Conservation (phyloP, 2,113 vertebrate species). For the Corythornis madagascariensis region DNA sequence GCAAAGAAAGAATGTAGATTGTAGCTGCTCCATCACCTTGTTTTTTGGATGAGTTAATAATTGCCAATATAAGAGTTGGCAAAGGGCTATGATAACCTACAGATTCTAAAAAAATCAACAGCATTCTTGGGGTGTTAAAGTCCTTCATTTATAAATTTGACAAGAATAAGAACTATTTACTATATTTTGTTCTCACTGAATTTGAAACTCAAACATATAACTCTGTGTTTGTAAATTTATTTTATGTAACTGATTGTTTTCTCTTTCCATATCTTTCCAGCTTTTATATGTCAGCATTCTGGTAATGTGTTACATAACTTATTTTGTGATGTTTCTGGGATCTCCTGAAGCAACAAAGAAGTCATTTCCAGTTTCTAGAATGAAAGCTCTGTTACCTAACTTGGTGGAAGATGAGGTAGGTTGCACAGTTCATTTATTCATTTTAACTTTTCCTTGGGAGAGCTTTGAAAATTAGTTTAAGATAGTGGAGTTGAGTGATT, state of each 20-base stretch:
- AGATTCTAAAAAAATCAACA: not conserved
- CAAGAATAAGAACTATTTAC: not conserved
- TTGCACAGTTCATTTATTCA: not conserved
- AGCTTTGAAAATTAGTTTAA: not conserved
- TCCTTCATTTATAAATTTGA: not conserved
- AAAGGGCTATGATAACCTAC: not conserved
- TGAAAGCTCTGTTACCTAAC: constrained; percentile 83
- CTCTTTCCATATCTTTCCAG: constrained; percentile 61
- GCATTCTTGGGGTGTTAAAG: not conserved
- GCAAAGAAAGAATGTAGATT: not conserved
- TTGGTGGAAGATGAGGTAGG: constrained; percentile 78
- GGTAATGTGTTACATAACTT: constrained; percentile 84
- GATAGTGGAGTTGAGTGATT: not conserved
- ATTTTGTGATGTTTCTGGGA: constrained; percentile 86
- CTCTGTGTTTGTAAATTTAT: not conserved
- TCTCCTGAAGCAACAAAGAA: constrained; percentile 82
- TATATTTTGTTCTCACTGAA: not conserved
- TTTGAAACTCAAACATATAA: not conserved
- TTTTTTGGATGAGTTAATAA: not conserved
- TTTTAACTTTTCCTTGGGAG: not conserved
- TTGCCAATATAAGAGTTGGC: not conserved
- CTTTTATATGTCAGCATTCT: constrained; percentile 85
- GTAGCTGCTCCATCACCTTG: not conserved
- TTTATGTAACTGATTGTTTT: not conserved
- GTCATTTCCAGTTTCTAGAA: constrained; percentile 81